Evolutionary conservation across 1,140 invertebrate genomes (phyloP).

Genomic region (Hylyphantes graminicola): DNA sequence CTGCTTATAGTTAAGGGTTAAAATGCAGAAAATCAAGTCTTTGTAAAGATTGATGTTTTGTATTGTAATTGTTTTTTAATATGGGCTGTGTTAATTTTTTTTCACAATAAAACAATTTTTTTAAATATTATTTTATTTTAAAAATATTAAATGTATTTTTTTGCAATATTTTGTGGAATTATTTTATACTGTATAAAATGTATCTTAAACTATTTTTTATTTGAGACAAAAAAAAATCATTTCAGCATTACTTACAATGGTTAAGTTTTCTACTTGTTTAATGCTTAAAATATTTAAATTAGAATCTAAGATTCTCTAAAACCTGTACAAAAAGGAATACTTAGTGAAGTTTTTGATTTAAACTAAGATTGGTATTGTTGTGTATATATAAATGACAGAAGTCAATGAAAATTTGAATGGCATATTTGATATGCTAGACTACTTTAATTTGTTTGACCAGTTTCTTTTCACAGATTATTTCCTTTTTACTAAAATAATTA

Average conservation of each 20-base stretch:
- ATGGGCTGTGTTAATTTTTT: no score
- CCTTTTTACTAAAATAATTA: background rate
- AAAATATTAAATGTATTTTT: background rate
- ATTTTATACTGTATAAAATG: background rate
- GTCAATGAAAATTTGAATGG: background rate
- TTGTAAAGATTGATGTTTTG: no score
- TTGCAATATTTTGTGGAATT: background rate
- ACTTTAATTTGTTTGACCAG: background rate
- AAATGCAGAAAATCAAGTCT: no score
- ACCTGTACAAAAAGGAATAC: background rate
- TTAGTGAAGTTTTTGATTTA: constrained; percentile 5
- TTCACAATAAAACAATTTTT: no score
- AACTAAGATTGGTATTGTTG: background rate
- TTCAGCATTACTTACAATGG: background rate
- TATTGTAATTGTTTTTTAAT: no score
- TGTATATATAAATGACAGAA: background rate
- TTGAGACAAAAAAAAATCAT: background rate
- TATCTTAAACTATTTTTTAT: background rate
- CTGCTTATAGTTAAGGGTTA: no score
- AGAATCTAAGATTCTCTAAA: constrained; percentile 34
- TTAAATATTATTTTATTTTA: no score
- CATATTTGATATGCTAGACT: background rate
- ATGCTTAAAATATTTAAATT: background rate
- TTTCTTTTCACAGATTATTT: background rate
- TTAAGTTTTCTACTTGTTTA: background rate